Conservation (phyloP, 2,113 vertebrate species). For the Zapus hudsonius region DNA sequence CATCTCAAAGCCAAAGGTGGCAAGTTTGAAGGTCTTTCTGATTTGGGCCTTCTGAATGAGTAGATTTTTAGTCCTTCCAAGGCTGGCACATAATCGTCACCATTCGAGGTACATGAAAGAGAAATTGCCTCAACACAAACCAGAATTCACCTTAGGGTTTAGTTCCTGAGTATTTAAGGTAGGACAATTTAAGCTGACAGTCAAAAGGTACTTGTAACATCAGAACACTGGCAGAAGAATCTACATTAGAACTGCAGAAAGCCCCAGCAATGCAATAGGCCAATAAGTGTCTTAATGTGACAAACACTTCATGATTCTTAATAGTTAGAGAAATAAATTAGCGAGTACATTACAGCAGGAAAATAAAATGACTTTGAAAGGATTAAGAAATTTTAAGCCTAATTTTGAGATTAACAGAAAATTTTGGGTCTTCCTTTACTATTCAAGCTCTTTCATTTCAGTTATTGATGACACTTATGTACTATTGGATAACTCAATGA, state of each 20-base stretch:
- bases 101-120: not conserved
- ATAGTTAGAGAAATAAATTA: not conserved
- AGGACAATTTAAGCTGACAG: not conserved
- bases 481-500: not conserved
- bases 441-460: not conserved
- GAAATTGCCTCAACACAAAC: not conserved
- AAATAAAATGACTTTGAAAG: not conserved
- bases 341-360: not conserved
- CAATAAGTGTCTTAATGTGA: rapidly evolving
- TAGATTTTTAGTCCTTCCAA: not conserved
- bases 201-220: not conserved
- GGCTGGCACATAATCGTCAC: not conserved
- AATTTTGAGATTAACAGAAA: not conserved
- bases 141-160: not conserved
- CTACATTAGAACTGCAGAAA: not conserved
- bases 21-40: not conserved
- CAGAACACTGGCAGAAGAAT: not conserved
- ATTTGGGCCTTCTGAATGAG: not conserved
- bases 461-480: not conserved
- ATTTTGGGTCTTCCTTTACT: not conserved
- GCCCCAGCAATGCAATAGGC: not conserved
- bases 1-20: not conserved
- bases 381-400: not conserved
- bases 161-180: not conserved
- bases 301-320: rapidly evolving